Evolutionary conservation across 2,797 vertebrate genomes (phyloP).

Genomic region (Tadarida brasiliensis): DNA sequence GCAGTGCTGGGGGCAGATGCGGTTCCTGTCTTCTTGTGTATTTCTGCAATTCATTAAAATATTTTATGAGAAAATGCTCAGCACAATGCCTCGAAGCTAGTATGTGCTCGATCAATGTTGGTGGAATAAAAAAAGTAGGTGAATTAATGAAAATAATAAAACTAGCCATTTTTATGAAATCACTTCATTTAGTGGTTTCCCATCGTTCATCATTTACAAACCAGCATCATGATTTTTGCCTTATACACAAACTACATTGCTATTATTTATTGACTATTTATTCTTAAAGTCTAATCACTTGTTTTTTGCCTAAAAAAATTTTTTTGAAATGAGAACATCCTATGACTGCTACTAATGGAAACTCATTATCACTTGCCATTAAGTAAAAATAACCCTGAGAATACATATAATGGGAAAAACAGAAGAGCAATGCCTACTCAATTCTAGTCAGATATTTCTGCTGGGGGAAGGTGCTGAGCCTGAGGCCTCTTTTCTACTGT

Average conservation of each 20-base stretch:
- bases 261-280: slow-evolving; percentile 1
- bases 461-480: background rate
- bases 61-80: background rate
- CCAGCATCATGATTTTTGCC: background rate
- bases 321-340: slow-evolving; percentile 10
- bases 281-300: slow-evolving; percentile 11
- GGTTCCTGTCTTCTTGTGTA: background rate
- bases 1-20: no score
- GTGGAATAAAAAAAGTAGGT: background rate
- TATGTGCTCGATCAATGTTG: background rate
- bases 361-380: background rate
- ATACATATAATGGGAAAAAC: background rate
- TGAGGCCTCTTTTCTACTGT: background rate
- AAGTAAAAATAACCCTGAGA: slow-evolving; percentile 11
- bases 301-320: background rate
- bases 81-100: background rate
- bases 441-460: background rate
- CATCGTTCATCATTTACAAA: background rate
- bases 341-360: background rate
- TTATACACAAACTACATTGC: background rate
- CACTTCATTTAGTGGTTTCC: background rate
- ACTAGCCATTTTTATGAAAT: background rate
- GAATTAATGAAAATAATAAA: background rate
- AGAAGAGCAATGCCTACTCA: background rate
- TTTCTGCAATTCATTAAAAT: background rate